Evolutionary conservation across 2,888 invertebrate species (phyloP), one percentile per base, ranked within the genome.

Genomic region (Agrotis ipsilon): DNA sequence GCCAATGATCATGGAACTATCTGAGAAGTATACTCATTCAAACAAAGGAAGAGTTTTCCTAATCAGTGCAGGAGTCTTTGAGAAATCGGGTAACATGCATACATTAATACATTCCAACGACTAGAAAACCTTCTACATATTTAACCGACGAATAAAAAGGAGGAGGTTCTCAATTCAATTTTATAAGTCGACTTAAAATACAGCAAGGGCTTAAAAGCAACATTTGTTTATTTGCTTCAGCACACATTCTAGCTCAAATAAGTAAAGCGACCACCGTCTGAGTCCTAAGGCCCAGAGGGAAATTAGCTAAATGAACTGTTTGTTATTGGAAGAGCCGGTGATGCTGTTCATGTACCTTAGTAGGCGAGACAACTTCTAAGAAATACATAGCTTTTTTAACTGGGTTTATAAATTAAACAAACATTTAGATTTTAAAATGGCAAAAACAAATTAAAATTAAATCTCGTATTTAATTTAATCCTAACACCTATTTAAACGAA

Each of bases 261-360:
- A 45, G 18, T n/a, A 46, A 21, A 54, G 21, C 14, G 13, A n/a
- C 46, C 14, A 49, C 3, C 13, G 16, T 54, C 24, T 46, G 64
- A 24, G n/a, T 24, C 18, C 19, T 39, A 52, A 21, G 7, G 9
- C 6, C 46, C 19, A 0, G 2, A 45, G 59, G 74, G 76, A 75
- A 75, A 72, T 75, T 45, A 46, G 16, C 45, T 48, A 27, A 59
- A 65, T 39, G 45, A 49, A 45, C n/a, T 16, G 32, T 45, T 19
- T 11, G 14, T 68, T 49, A 24, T 45, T 52, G 7, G 1, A 21
- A 32, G 43, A 48, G 1, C 46, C 5, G 4, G 14, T 39, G 14
- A 39, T 27, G 3, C 9, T 19, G 16, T 13, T 46, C 24, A 11
- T 52, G 24, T 75, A 45, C 18, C 32, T 19, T 32, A 16, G 24